Evolutionary conservation across 2,113 vertebrate species (phyloP), one percentile per base, ranked within the genome.

Genomic region (Pandion haliaetus): DNA sequence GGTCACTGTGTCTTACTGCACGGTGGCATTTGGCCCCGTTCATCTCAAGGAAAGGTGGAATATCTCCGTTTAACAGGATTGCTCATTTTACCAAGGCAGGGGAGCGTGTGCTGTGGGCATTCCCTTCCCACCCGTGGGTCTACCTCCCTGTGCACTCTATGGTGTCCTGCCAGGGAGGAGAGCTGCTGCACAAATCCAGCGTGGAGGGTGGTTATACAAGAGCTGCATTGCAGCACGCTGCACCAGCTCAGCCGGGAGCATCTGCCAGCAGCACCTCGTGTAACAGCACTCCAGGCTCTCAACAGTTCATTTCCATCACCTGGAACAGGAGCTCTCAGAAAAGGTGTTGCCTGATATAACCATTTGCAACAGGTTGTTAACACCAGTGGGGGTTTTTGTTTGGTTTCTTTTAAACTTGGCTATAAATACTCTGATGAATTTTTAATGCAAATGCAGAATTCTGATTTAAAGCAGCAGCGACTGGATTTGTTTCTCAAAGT

Each of bases 381-480:
- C 47, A 40, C 24, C 55, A 8, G 0, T 10, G 2, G 77, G 34
- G 28, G 26, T 8, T 38, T 62, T 18, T 14, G 8, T 7, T 19
- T 44, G 14, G 14, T 18, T 8, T 32, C 29, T 20, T 76, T 92
- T 66, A 31, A 42, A 44, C 65, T 58, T 59, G 17, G 20, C 70
- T 74, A 29, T 81, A 62, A 88, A 89, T 55, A 84, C 29, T 52
- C 40, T 11, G 34, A 20, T 95, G 90, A 76, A 84, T 83, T 89
- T 95, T 86, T 80, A 91, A 95, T 87, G 87, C 86, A 45, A 50
- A 76, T 23, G 50, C 59, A 65, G 62, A 50, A 31, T 76, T 80
- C 9, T 24, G 26, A 36, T 62, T 80, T 87, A 49, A 81, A 79
- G 90, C 74, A 88, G 88, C 83, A 88, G 62, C 7, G 6, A 1